phyloP scores from a whole-genome alignment of 2,113 vertebrate species.

The Apeltes quadracus region DNA sequence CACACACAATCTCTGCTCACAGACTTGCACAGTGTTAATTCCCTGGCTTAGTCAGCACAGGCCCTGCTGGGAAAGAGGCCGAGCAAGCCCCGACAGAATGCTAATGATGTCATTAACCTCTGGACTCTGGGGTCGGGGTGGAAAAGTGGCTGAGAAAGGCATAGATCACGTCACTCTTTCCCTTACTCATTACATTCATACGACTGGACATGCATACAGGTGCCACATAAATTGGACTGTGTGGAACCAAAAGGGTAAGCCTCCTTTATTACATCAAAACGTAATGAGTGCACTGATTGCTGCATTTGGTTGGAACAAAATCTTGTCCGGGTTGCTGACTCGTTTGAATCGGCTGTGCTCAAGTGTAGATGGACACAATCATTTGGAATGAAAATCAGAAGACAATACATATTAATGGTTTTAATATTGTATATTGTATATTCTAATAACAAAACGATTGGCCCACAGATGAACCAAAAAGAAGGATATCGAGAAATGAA shows the following conservation, averaged over 20 bases:
- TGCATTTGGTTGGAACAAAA: neutral
- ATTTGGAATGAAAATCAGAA: neutral
- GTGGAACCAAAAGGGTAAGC: constrained; percentile 36
- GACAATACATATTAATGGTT: neutral
- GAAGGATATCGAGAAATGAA: too few species aligned
- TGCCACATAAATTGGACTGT: constrained; percentile 36
- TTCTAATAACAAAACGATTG: neutral
- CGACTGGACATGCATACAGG: constrained; percentile 52
- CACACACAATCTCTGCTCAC: constrained; percentile 43
- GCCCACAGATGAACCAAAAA: neutral
- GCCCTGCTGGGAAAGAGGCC: constrained; percentile 70
- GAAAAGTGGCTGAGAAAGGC: constrained; percentile 66
- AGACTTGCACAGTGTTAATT: constrained; percentile 58
- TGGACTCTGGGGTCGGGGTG: constrained; percentile 59
- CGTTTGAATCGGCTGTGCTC: neutral
- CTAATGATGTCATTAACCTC: constrained; percentile 82
- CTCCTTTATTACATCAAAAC: constrained; percentile 27
- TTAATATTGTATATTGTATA: neutral
- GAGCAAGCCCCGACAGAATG: constrained; percentile 75
- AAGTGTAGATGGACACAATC: neutral
- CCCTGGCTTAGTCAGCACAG: constrained; percentile 67
- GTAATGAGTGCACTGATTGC: constrained; percentile 34
- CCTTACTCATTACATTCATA: constrained; percentile 63
- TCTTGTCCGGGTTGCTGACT: constrained; percentile 4
- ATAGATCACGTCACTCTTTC: constrained; percentile 76